Evolutionary conservation across 2,797 vertebrate genomes (phyloP).

Genomic region (Bovichtus diacanthus): DNA sequence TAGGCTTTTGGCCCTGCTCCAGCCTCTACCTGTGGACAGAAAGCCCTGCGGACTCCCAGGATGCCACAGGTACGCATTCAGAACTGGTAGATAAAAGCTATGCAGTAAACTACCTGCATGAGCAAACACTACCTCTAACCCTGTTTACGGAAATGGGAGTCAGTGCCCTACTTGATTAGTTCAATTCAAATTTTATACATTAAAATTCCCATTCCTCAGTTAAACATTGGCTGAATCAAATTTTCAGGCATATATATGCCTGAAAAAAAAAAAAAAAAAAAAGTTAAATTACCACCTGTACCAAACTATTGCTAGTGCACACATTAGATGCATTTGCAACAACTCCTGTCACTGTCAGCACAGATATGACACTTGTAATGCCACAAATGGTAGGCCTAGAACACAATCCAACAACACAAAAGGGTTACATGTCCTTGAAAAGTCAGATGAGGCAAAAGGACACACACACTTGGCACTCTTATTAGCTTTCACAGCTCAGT

Average conservation of each 20-base stretch:
- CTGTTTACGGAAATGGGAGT: background rate
- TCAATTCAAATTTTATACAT: background rate
- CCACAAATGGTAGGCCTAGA: background rate
- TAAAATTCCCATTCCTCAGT: background rate
- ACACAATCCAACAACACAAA: background rate
- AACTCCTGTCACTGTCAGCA: background rate
- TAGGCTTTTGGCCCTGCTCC: background rate
- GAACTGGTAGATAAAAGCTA: conserved; percentile 41
- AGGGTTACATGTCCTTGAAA: background rate
- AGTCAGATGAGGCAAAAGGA: background rate
- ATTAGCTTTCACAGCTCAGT: background rate
- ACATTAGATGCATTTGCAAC: background rate
- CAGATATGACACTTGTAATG: background rate
- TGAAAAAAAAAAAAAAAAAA: background rate
- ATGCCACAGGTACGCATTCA: conserved; percentile 22
- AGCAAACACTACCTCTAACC: conserved; percentile 36
- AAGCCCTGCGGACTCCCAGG: background rate
- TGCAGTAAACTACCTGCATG: conserved; percentile 36
- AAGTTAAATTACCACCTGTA: background rate
- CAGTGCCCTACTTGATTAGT: background rate
- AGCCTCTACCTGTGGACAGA: background rate
- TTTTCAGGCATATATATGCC: too few species aligned
- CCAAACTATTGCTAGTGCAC: background rate
- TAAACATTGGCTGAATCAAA: background rate
- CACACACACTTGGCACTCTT: background rate